Conservation (phyloP, 1,140 invertebrate species). For the Zaprionus vittiger region DNA sequence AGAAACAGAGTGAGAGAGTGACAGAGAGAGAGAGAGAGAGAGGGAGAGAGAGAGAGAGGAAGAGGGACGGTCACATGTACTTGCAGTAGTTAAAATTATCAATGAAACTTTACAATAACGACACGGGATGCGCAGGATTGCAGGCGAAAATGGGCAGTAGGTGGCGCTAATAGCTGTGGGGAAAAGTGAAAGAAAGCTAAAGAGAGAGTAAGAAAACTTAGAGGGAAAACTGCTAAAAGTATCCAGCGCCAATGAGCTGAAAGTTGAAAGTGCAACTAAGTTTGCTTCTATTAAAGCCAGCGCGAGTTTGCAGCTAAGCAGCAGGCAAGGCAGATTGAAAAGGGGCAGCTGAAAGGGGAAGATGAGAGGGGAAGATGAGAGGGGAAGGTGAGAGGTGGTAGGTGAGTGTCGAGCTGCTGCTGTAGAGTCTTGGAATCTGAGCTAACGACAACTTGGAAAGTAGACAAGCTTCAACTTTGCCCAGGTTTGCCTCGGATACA, state of each 20-base stretch:
- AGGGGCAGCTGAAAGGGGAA: not conserved
- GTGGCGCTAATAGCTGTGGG: not conserved
- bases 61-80: conserved; percentile 45
- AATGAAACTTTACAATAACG: conserved; percentile 80
- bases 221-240: conserved; percentile 45
- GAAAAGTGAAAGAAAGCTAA: not conserved
- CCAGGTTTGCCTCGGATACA: conserved; percentile 24
- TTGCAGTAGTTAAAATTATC: conserved; percentile 77
- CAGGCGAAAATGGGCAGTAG: not conserved
- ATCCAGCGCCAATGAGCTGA: conserved; percentile 50
- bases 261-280: conserved; percentile 61
- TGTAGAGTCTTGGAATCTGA: not conserved
- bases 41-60: not conserved
- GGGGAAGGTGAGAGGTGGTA: not conserved
- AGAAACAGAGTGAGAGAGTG: not conserved
- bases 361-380: not conserved
- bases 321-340: not conserved
- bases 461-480: conserved; percentile 37
- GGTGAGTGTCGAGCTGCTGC: not conserved
- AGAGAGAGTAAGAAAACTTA: not conserved
- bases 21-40: not conserved
- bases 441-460: conserved; percentile 19
- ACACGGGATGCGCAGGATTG: conserved; percentile 36
- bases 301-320: conserved; percentile 17
- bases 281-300: conserved; percentile 64